phyloP scores from a whole-genome alignment of 2,797 vertebrate genomes.

The Etheostoma nigrum region DNA sequence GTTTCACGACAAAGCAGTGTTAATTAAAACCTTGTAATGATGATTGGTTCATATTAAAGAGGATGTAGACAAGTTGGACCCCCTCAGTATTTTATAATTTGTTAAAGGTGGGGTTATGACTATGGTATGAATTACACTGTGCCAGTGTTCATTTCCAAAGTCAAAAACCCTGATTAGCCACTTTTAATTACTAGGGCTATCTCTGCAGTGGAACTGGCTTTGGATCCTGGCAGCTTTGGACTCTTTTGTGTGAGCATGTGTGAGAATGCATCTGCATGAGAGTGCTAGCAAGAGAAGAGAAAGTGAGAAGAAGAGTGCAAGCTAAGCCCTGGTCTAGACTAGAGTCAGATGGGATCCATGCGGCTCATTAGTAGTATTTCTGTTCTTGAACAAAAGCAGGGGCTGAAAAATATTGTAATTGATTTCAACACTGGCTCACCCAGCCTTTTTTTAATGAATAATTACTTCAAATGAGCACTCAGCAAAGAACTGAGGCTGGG shows the following conservation, averaged over 20 bases:
- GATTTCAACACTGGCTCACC: slow-evolving; percentile 56
- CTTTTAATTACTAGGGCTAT: slow-evolving; percentile 45
- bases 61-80: slow-evolving; percentile 48
- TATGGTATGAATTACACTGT: slow-evolving; percentile 31
- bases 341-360: slow-evolving; percentile 62
- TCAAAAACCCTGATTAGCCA: slow-evolving; percentile 52
- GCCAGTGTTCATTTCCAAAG: slow-evolving; percentile 46
- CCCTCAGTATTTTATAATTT: slow-evolving; percentile 33
- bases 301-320: slow-evolving; percentile 29
- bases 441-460: slow-evolving; percentile 68
- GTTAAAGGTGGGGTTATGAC: not conserved
- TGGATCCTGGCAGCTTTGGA: slow-evolving; percentile 48
- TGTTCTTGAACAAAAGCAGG: slow-evolving; percentile 63
- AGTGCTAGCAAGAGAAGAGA: slow-evolving; percentile 8
- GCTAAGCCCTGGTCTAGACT: slow-evolving; percentile 41
- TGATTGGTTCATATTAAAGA: slow-evolving; percentile 58
- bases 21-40: slow-evolving; percentile 62
- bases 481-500: slow-evolving; percentile 35
- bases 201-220: slow-evolving; percentile 34
- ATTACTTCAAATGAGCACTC: slow-evolving; percentile 71
- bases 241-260: slow-evolving; percentile 2
- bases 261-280: slow-evolving; percentile 10
- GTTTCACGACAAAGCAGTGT: slow-evolving; percentile 41
- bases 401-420: slow-evolving; percentile 67
- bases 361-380: slow-evolving; percentile 75